phyloP scores from a whole-genome alignment of 2,113 vertebrate genomes.

The Ammodytes marinus region DNA sequence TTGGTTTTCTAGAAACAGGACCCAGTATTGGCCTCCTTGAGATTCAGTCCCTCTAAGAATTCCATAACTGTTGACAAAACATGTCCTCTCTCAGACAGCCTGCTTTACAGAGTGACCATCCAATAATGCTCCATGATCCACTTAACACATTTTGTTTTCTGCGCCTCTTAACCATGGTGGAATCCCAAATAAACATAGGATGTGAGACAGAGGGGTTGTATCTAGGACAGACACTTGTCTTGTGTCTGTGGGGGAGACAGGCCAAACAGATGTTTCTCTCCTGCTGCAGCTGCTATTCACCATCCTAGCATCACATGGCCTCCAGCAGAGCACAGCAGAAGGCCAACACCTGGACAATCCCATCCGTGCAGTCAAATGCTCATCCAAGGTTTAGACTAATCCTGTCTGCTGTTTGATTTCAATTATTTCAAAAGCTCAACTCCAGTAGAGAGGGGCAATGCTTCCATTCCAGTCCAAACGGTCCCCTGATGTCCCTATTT shows the following conservation, averaged over 20 bases:
- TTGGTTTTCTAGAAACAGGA: conserved; percentile 20
- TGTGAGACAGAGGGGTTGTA: conserved; percentile 30
- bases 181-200: conserved; percentile 53
- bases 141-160: conserved; percentile 15
- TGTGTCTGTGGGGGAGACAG: conserved; percentile 48
- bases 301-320: conserved; percentile 7
- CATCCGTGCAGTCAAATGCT: not conserved
- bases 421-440: not conserved
- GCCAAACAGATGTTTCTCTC: conserved; percentile 61
- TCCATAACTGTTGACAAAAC: conserved; percentile 60
- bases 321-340: conserved; percentile 24
- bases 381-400: not conserved
- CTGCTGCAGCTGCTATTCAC: conserved; percentile 38
- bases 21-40: not conserved
- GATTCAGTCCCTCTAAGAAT: conserved; percentile 24
- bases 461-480: not conserved
- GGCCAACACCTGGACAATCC: not conserved
- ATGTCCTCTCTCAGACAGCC: not conserved
- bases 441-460: not conserved
- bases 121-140: conserved; percentile 1
- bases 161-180: conserved; percentile 19
- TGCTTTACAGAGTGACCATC: conserved; percentile 7
- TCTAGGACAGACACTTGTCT: conserved; percentile 45
- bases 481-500: no score
- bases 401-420: not conserved